These are phyloP conservation scores for Acipenser transmontanus DNA, from an alignment of 2,797 vertebrate species.

Conservation along the genomic window DNA sequence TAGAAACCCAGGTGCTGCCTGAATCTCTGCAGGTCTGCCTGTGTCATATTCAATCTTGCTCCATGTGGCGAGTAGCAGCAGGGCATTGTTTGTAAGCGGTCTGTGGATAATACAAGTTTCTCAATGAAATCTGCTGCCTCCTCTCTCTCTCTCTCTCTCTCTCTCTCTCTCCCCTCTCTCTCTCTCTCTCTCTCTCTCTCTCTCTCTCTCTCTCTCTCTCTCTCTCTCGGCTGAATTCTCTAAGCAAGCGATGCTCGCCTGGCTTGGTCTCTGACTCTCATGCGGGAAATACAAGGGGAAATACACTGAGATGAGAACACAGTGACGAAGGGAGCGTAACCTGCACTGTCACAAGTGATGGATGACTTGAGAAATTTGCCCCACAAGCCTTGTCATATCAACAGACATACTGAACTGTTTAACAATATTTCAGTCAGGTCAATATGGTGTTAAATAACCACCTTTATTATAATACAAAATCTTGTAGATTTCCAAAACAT, in stretches of 20 bases:
- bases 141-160: background rate
- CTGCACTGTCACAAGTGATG: background rate
- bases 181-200: background rate
- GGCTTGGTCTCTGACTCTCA: background rate
- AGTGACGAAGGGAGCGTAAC: slow-evolving; percentile 8
- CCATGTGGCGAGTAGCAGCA: background rate
- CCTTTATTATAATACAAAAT: background rate
- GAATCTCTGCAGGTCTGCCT: background rate
- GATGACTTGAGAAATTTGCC: slow-evolving; percentile 1
- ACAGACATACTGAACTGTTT: background rate
- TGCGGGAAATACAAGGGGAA: slow-evolving; percentile 5
- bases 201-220: background rate
- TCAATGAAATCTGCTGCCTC: slow-evolving; percentile 8
- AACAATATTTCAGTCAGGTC: background rate
- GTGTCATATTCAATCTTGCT: background rate
- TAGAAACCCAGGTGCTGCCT: background rate
- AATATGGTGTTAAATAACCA: background rate
- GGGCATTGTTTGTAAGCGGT: background rate
- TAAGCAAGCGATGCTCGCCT: slow-evolving; percentile 13
- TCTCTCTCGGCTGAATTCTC: slow-evolving; percentile 4
- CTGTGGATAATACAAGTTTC: slow-evolving; percentile 5
- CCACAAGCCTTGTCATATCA: slow-evolving; percentile 1
- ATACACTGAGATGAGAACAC: slow-evolving; percentile 4
- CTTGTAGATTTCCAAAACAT: background rate
- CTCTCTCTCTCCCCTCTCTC: background rate